Conservation (phyloP, 2,113 vertebrate genomes). For the Silurus meridionalis region DNA sequence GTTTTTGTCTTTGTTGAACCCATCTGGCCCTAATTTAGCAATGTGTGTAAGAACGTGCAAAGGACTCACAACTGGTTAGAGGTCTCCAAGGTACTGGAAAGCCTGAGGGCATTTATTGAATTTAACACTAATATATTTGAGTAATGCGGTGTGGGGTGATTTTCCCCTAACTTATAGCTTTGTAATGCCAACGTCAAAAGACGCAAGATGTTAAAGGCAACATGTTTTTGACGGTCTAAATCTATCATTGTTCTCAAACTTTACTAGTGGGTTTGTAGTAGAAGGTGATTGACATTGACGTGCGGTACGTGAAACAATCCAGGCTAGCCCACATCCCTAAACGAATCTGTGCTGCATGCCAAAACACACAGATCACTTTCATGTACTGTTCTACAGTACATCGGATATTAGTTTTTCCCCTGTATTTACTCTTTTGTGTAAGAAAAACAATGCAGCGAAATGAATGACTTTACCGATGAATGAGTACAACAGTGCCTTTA, state of each 20-base stretch:
- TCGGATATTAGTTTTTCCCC: not conserved
- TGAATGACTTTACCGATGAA: not conserved
- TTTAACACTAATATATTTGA: conserved; percentile 22
- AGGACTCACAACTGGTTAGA: conserved; percentile 5
- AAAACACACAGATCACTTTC: conserved; percentile 1
- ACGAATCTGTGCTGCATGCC: not conserved
- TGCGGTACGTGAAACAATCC: not conserved
- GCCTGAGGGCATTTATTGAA: not conserved
- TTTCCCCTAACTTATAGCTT: not conserved
- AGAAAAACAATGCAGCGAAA: not conserved
- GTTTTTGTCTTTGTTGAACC: conserved; percentile 12
- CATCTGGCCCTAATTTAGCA: conserved; percentile 27
- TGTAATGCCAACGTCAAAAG: not conserved
- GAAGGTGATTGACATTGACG: conserved; percentile 8
- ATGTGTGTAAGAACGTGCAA: not conserved
- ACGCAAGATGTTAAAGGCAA: not conserved
- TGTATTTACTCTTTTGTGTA: not conserved
- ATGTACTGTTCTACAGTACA: conserved; percentile 32
- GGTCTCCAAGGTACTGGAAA: conserved; percentile 20
- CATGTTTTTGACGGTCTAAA: not conserved
- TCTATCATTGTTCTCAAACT: not conserved
- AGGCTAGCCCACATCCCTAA: not conserved
- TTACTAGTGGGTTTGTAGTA: not conserved
- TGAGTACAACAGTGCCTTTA: not conserved
- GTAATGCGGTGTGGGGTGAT: not conserved